Evolutionary conservation across 2,113 vertebrate genomes (phyloP).

Genomic region (Ursus arctos): DNA sequence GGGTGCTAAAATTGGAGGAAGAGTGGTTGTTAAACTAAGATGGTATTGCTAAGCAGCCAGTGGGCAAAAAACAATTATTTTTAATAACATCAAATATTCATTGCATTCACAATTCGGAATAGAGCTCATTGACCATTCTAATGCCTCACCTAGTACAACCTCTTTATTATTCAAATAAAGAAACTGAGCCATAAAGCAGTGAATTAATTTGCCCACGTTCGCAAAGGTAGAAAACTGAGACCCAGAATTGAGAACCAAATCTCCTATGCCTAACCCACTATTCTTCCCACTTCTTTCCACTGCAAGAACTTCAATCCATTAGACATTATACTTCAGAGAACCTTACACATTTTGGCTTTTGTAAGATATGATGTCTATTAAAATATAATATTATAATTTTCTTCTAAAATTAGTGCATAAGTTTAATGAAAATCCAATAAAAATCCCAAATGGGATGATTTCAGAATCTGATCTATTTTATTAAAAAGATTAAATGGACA

Average conservation of each 20-base stretch:
- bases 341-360: not conserved
- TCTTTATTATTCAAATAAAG: conserved; percentile 58
- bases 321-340: not conserved
- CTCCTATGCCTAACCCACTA: not conserved
- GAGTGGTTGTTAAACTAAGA: conserved; percentile 49
- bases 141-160: conserved; percentile 4
- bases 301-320: not conserved
- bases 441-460: not conserved
- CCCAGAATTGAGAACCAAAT: not conserved
- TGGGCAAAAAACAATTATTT: conserved; percentile 61
- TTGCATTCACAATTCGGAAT: conserved; percentile 54
- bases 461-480: not conserved
- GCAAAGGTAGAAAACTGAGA: conserved; percentile 33
- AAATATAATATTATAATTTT: not conserved
- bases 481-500: not conserved
- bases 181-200: conserved; percentile 52
- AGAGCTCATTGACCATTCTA: conserved; percentile 33
- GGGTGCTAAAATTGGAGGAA: not conserved
- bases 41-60: conserved; percentile 32
- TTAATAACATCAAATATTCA: conserved; percentile 59
- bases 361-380: not conserved
- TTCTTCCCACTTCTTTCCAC: conserved; percentile 15
- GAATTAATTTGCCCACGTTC: conserved; percentile 64
- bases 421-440: conserved; percentile 31
- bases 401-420: not conserved